Conservation (phyloP, 2,797 vertebrate genomes). For the Lithobates pipiens region DNA sequence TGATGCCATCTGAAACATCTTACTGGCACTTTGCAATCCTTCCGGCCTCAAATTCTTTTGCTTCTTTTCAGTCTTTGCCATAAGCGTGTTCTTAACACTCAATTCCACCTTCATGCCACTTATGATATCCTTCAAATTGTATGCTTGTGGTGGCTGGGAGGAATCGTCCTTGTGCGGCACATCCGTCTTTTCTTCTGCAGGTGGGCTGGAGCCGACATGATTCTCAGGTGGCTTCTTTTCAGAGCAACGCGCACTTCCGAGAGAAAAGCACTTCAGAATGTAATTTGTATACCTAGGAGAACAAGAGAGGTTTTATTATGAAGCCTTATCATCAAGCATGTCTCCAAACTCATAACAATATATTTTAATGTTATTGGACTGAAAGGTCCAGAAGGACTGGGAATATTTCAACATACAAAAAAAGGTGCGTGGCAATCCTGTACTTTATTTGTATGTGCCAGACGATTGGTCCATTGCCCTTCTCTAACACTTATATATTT, state of each 20-base stretch:
- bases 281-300: slow-evolving; percentile 64
- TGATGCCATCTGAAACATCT: slow-evolving; percentile 72
- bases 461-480: too few species aligned
- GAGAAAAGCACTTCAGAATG: slow-evolving; percentile 69
- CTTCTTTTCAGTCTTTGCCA: slow-evolving; percentile 58
- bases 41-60: slow-evolving; percentile 51
- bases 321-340: neutral
- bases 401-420: neutral
- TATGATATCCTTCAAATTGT: slow-evolving; percentile 81
- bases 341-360: neutral
- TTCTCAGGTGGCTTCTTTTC: slow-evolving; percentile 58
- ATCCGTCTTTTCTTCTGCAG: slow-evolving; percentile 19
- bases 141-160: slow-evolving; percentile 70
- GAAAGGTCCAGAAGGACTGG: neutral
- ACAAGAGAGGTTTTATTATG: neutral
- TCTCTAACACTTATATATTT: too few species aligned
- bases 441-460: too few species aligned
- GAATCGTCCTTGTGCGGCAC: slow-evolving; percentile 60
- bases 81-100: slow-evolving; percentile 76
- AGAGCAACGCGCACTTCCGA: slow-evolving; percentile 30
- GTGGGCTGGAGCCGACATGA: slow-evolving; percentile 38
- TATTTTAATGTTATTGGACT: neutral
- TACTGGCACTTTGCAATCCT: slow-evolving; percentile 67
- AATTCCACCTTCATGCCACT: slow-evolving; percentile 88
- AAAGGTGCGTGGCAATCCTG: neutral